Evolutionary conservation across 1,140 invertebrate species (phyloP).

Genomic region (Papilio polyxenes): DNA sequence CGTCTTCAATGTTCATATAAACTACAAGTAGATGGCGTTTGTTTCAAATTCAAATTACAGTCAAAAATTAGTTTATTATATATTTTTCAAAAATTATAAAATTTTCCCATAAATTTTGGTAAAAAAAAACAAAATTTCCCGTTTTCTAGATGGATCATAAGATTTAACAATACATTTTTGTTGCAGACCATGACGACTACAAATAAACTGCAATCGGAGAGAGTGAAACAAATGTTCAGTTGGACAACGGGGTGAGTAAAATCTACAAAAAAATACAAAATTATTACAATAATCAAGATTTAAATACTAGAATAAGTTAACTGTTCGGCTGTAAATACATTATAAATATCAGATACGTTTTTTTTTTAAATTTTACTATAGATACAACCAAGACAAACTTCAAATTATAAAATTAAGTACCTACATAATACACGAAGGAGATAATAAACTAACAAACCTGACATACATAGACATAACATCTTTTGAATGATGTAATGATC

Average conservation of each 20-base stretch:
- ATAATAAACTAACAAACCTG: conserved; percentile 32
- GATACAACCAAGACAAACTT: not conserved
- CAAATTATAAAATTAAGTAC: not conserved
- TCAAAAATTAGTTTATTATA: too few species aligned
- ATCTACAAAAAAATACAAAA: not conserved
- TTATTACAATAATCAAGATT: not conserved
- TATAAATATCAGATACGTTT: not conserved
- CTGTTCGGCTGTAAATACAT: not conserved
- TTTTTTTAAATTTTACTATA: not conserved
- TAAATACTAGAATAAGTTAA: not conserved
- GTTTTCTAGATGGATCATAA: too few species aligned
- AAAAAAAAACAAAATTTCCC: too few species aligned
- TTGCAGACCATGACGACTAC: conserved; percentile 68
- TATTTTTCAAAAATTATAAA: too few species aligned
- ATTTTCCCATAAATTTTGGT: too few species aligned
- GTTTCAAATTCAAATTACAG: not conserved
- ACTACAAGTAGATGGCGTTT: not conserved
- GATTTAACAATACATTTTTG: conserved; percentile 40
- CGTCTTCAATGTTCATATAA: not conserved
- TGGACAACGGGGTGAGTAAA: conserved; percentile 72
- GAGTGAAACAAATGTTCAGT: conserved; percentile 75
- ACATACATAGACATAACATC: conserved; percentile 31
- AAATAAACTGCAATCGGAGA: conserved; percentile 62
- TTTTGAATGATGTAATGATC: conserved; percentile 64
- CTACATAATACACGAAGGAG: conserved; percentile 13